phyloP scores from a whole-genome alignment of 2,888 invertebrate genomes.

The Epiblema foenella region DNA sequence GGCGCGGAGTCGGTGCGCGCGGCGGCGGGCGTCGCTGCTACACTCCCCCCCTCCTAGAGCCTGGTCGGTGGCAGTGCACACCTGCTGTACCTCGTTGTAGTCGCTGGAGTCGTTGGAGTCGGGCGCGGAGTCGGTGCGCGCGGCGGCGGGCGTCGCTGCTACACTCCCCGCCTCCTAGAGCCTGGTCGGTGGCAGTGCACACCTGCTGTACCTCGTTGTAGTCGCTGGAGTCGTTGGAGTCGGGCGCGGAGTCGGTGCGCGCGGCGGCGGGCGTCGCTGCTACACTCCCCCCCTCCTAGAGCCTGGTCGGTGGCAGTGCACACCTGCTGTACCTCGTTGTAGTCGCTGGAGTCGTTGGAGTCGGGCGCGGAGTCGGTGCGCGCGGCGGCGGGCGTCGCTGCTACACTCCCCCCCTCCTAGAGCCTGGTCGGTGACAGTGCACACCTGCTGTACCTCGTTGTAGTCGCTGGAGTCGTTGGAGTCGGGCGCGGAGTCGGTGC shows the following conservation, averaged over 20 bases:
- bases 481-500: conserved; percentile 76
- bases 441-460: conserved; percentile 68
- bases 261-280: conserved; percentile 65
- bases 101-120: conserved; percentile 84
- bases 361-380: conserved; percentile 76
- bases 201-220: conserved; percentile 72
- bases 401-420: conserved; percentile 76
- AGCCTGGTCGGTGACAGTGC: too few species aligned
- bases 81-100: conserved; percentile 73
- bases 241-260: conserved; percentile 73
- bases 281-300: conserved; percentile 76
- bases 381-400: conserved; percentile 64
- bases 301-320: too few species aligned
- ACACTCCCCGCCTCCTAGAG: conserved; percentile 74
- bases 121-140: conserved; percentile 71
- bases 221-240: conserved; percentile 84
- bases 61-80: too few species aligned
- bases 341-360: conserved; percentile 83
- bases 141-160: conserved; percentile 66
- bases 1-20: conserved; percentile 73
- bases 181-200: too few species aligned
- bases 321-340: conserved; percentile 70
- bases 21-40: conserved; percentile 66
- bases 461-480: conserved; percentile 84
- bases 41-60: too few species aligned